Percentiles rank a stretch among this genome's conserved stretches.
Conservation (phyloP, 2,113 vertebrate species). For the Orientallactaga bullata region DNA sequence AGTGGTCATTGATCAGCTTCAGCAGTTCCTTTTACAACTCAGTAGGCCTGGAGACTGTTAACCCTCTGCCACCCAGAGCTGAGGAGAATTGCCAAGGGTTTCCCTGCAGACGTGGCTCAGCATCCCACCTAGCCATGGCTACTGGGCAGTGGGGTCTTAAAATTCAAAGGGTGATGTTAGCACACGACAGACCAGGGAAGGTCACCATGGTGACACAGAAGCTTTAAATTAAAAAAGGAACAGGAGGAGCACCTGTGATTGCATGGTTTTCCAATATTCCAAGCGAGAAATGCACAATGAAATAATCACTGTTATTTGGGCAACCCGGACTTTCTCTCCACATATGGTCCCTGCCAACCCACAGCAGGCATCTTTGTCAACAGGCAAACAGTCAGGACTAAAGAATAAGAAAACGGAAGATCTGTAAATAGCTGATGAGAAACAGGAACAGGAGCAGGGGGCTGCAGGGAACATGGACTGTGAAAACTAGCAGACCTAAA, state of each 20-base stretch:
- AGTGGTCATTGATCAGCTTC: constrained; percentile 92
- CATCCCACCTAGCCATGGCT: not conserved
- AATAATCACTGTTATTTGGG: constrained; percentile 31
- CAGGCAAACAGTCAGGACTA: not conserved
- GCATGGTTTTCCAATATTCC: constrained; percentile 44
- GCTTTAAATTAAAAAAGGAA: constrained; percentile 30
- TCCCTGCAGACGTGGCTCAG: constrained; percentile 39
- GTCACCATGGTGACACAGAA: not conserved
- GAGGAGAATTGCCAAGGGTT: constrained; percentile 40
- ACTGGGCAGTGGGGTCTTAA: constrained; percentile 24
- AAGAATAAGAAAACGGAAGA: constrained; percentile 9
- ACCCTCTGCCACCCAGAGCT: constrained; percentile 82
- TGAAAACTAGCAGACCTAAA: not conserved
- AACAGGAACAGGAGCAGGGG: not conserved
- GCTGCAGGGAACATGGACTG: not conserved
- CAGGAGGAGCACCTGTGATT: not conserved
- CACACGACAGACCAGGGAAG: not conserved
- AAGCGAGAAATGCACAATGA: not conserved
- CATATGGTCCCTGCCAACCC: not conserved
- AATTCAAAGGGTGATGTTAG: constrained; percentile 41
- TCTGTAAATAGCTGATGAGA: not conserved
- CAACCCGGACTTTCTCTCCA: not conserved
- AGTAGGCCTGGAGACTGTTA: constrained; percentile 86
- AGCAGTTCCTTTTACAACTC: constrained; percentile 89
- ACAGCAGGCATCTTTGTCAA: constrained; percentile 14